phyloP scores from a whole-genome alignment of 1,140 invertebrate genomes.

The Listronotus oregonensis region DNA sequence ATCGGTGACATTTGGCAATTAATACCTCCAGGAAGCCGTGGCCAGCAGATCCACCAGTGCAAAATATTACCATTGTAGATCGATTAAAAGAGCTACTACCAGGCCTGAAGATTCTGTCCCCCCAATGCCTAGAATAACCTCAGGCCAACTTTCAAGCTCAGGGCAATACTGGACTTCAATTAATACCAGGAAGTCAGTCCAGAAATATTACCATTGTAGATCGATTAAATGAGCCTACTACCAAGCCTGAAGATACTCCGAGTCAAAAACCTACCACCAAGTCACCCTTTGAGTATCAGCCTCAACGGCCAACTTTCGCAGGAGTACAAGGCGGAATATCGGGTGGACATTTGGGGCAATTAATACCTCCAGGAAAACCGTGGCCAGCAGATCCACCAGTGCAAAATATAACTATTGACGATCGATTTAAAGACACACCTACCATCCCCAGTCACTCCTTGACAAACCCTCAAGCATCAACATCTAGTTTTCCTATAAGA shows the following conservation, averaged over 20 bases:
- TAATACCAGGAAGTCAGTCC: not conserved
- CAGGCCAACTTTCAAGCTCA: too few relatives aligned
- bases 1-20: too few relatives aligned
- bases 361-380: slow-evolving; percentile 11
- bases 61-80: not conserved
- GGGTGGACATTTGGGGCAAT: not conserved
- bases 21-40: too few relatives aligned
- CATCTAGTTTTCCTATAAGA: too few relatives aligned
- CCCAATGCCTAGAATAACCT: too few relatives aligned
- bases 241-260: not conserved
- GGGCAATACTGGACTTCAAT: too few relatives aligned
- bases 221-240: slow-evolving; percentile 5
- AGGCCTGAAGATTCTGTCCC: not conserved
- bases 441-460: not conserved
- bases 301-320: slow-evolving; percentile 18
- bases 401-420: not conserved
- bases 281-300: slow-evolving; percentile 1
- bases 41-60: slow-evolving; percentile 13
- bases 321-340: slow-evolving; percentile 5
- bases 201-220: not conserved
- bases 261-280: not conserved
- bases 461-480: too few relatives aligned
- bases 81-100: not conserved
- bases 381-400: slow-evolving; percentile 17
- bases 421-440: slow-evolving; percentile 5